Conservation (phyloP, 1,140 invertebrate species). For the Ips nitidus region DNA sequence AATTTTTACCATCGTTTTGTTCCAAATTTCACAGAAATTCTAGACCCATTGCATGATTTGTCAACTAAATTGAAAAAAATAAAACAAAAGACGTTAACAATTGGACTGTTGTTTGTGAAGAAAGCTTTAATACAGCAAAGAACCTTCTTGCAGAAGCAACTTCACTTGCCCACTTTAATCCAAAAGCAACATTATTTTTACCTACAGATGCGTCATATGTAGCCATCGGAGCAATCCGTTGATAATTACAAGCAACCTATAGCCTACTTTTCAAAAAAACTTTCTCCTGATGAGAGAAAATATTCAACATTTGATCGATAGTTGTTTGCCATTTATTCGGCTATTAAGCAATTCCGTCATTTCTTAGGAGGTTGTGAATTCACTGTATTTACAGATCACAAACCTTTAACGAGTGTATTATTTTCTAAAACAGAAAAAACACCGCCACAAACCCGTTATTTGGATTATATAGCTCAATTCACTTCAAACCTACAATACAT, state of each 20-base stretch:
- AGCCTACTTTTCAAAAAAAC: not conserved
- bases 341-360: not conserved
- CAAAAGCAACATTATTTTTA: not conserved
- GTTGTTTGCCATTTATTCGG: not conserved
- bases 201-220: not conserved
- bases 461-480: not conserved
- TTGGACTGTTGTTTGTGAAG: not conserved
- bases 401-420: constrained; percentile 1
- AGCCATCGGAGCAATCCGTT: not conserved
- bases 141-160: not conserved
- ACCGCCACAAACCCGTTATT: not conserved
- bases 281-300: not conserved
- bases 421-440: not conserved
- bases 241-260: not conserved
- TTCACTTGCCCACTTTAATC: not conserved
- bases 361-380: not conserved
- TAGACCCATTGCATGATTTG: not conserved
- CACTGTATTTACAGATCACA: not conserved
- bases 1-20: not conserved
- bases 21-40: not conserved
- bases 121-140: not conserved
- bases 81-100: not conserved
- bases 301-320: not conserved
- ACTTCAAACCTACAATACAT: not conserved
- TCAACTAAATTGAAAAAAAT: not conserved